Conservation (phyloP, 1,140 invertebrate species). For the Idris sp. region DNA sequence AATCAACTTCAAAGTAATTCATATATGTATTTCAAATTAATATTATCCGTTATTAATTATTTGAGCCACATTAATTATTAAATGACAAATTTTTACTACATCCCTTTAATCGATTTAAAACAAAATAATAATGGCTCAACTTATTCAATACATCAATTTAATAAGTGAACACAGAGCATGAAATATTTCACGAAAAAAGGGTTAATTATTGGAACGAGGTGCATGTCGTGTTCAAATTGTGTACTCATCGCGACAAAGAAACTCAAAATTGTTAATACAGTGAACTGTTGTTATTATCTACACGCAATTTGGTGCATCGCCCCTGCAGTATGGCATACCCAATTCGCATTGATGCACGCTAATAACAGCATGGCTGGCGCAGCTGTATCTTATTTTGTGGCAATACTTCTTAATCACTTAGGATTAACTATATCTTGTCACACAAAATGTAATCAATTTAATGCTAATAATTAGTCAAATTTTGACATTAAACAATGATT, state of each 20-base stretch:
- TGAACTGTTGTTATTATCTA: slow-evolving; percentile 31
- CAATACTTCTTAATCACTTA: slow-evolving; percentile 23
- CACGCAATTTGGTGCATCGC: slow-evolving; percentile 31
- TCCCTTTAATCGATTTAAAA: too few relatives aligned
- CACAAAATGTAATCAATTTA: slow-evolving; percentile 18
- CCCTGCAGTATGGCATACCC: slow-evolving; percentile 41
- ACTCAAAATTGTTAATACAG: neutral
- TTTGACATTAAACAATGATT: too few relatives aligned
- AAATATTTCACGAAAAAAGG: too few relatives aligned
- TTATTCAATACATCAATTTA: too few relatives aligned
- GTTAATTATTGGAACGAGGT: slow-evolving; percentile 3
- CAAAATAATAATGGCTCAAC: too few relatives aligned
- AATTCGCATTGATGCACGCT: slow-evolving; percentile 41
- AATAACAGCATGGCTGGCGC: slow-evolving; percentile 43
- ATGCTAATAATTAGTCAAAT: neutral
- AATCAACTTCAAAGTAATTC: too few relatives aligned
- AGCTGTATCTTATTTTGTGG: slow-evolving; percentile 41
- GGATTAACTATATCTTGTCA: slow-evolving; percentile 11
- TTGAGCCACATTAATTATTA: too few relatives aligned
- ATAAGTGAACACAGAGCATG: too few relatives aligned
- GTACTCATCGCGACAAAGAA: slow-evolving; percentile 2
- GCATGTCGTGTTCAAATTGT: slow-evolving; percentile 8
- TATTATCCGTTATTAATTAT: too few relatives aligned
- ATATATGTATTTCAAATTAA: too few relatives aligned
- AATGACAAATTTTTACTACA: too few relatives aligned